Conservation (phyloP, 1,140 invertebrate species). For the Rhyzopertha dominica region DNA sequence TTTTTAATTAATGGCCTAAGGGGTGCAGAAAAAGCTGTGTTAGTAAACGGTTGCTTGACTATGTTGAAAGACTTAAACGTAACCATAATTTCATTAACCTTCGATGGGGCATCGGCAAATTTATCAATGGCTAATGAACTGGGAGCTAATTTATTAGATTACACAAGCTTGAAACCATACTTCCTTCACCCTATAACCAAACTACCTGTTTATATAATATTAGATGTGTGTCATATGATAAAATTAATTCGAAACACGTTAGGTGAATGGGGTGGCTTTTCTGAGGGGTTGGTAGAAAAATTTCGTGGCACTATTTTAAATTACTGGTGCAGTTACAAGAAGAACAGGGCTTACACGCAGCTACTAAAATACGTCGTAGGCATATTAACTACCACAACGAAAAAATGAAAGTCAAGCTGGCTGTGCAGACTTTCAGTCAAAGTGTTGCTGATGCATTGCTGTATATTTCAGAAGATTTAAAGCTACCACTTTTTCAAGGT, state of each 20-base stretch:
- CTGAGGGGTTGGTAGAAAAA: slow-evolving; percentile 20
- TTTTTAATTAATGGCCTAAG: no score
- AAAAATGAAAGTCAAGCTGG: slow-evolving; percentile 41
- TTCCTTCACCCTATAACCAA: slow-evolving; percentile 11
- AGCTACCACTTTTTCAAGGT: no score
- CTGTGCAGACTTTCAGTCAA: slow-evolving; percentile 36
- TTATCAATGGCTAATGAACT: no score
- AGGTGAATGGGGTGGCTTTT: no score
- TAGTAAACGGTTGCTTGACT: no score
- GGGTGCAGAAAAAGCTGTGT: no score
- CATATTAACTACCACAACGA: slow-evolving; percentile 36
- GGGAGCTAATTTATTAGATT: no score
- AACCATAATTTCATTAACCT: no score
- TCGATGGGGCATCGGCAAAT: no score
- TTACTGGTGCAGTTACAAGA: slow-evolving; percentile 30
- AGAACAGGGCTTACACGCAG: slow-evolving; percentile 28
- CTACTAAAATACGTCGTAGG: slow-evolving; percentile 31
- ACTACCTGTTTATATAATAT: slow-evolving; percentile 10
- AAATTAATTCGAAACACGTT: slow-evolving; percentile 23
- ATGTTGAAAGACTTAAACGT: no score
- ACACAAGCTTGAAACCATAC: no score
- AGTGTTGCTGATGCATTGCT: slow-evolving; percentile 29
- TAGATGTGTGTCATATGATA: slow-evolving; percentile 20
- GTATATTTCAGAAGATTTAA: no score
- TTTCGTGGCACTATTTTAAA: slow-evolving; percentile 34